These are phyloP conservation scores for Bruchidius siliquastri DNA, from an alignment of 2,888 invertebrate genomes.

Conservation along the genomic window DNA sequence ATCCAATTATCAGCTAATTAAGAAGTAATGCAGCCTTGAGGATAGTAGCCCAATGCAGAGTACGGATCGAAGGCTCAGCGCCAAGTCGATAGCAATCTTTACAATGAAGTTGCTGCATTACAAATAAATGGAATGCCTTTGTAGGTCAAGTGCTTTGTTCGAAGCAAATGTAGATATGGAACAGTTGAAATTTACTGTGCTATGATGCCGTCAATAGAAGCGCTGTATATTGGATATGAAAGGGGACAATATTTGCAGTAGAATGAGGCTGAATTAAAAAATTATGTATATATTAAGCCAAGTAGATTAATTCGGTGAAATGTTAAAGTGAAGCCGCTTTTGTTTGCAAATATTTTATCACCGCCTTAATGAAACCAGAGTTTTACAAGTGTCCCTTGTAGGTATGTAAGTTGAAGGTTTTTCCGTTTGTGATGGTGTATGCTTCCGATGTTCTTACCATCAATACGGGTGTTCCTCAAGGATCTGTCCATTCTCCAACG, in stretches of 20 bases:
- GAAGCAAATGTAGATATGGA: not conserved
- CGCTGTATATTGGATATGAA: not conserved
- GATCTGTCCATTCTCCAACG: no score
- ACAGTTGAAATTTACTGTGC: constrained; percentile 2
- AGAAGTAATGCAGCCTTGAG: not conserved
- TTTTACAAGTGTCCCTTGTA: no score
- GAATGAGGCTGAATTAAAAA: not conserved
- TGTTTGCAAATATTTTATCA: no score
- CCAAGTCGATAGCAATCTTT: constrained; percentile 2
- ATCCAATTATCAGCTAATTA: not conserved
- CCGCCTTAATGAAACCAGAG: no score
- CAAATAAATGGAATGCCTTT: constrained; percentile 2
- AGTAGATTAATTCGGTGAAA: no score
- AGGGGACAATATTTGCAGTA: no score
- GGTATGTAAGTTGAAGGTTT: no score
- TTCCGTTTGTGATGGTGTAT: no score
- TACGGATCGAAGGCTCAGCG: not conserved
- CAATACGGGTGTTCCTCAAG: no score
- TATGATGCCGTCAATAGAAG: not conserved
- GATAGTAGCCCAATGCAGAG: not conserved
- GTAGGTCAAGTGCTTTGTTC: constrained; percentile 2
- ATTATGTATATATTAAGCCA: no score
- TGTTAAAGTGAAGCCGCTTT: no score
- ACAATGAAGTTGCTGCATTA: constrained; percentile 3
- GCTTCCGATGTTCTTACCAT: no score